Conservation (phyloP, 2,888 invertebrate genomes). For the Hirudinaria manillensis region DNA sequence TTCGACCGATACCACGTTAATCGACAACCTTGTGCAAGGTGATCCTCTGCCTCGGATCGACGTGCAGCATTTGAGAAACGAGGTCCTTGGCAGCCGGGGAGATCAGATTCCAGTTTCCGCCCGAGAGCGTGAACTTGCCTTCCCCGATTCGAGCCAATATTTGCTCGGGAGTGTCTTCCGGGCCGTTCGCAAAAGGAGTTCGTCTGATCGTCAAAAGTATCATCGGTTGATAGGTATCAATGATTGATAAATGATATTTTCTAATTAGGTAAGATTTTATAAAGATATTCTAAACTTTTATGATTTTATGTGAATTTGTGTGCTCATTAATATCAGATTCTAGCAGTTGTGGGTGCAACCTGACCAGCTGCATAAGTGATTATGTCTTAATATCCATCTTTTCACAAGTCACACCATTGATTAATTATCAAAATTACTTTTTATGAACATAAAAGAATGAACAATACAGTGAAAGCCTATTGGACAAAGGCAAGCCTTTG, state of each 20-base stretch:
- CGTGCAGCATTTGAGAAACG: constrained; percentile 84
- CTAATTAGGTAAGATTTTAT: neutral
- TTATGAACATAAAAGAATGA: no score
- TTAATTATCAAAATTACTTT: no score
- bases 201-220: constrained; percentile 54
- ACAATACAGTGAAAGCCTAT: no score
- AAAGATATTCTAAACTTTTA: neutral
- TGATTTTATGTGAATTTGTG: neutral
- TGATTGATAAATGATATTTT: neutral
- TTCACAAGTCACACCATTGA: no score
- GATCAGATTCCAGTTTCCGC: constrained; percentile 74
- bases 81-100: constrained; percentile 77
- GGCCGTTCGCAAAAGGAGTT: constrained; percentile 67
- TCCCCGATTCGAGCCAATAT: constrained; percentile 88
- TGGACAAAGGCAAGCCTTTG: no score
- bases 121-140: constrained; percentile 65
- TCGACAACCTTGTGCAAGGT: constrained; percentile 62
- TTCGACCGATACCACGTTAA: neutral
- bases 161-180: constrained; percentile 72
- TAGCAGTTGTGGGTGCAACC: no score
- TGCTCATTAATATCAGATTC: no score
- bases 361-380: no score
- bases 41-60: constrained; percentile 82
- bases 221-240: neutral
- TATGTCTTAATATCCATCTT: no score